Conservation (phyloP, 2,797 vertebrate genomes). For the Pelochelys cantorii region DNA sequence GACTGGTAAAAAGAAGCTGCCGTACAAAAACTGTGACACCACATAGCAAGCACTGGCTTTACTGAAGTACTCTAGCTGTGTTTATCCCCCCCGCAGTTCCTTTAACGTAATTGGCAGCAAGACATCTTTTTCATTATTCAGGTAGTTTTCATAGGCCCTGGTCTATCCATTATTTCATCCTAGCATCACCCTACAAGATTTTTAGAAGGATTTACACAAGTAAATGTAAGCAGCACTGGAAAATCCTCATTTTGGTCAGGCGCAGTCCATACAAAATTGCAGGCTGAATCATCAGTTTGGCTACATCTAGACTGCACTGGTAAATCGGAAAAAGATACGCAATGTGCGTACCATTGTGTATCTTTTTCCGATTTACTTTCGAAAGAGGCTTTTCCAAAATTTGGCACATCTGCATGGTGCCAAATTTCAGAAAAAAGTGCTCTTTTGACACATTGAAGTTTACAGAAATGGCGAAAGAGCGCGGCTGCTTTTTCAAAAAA, state of each 20-base stretch:
- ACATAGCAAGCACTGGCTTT: not conserved
- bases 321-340: too few species aligned
- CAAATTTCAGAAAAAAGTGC: too few species aligned
- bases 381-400: too few species aligned
- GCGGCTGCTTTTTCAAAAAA: too few species aligned
- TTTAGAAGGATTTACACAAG: not conserved
- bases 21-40: too few species aligned
- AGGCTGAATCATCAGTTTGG: not conserved
- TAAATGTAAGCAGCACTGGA: not conserved
- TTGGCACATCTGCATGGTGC: too few species aligned
- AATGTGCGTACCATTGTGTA: too few species aligned
- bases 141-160: not conserved
- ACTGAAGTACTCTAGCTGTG: accelerated
- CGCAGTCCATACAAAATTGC: not conserved
- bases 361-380: too few species aligned
- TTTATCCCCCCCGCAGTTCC: accelerated
- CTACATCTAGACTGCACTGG: too few species aligned
- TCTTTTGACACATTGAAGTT: too few species aligned
- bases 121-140: not conserved
- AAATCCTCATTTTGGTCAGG: not conserved
- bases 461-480: too few species aligned
- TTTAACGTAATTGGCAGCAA: not conserved
- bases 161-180: not conserved
- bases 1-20: not conserved
- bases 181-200: not conserved